Evolutionary conservation across 2,888 invertebrate genomes (phyloP), one percentile per base, ranked within the genome.

Genomic region (Xylophagus ater): DNA sequence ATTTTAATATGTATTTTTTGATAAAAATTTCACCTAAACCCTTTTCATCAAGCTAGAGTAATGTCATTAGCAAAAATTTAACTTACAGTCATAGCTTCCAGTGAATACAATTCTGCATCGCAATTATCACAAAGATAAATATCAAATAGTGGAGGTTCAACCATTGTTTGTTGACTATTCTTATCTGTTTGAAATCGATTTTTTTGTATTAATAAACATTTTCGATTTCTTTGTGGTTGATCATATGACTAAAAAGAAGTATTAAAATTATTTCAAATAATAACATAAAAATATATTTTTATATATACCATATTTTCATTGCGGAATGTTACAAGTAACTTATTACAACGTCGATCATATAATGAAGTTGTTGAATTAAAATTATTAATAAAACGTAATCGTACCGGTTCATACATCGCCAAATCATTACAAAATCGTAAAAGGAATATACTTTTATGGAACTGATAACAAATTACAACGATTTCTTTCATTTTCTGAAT

Each of bases 51-150:
- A n/a, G n/a, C n/a, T n/a, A n/a, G n/a, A n/a, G n/a, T n/a, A n/a
- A n/a, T n/a, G n/a, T n/a, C n/a, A n/a, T n/a, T n/a, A n/a, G n/a
- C n/a, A n/a, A n/a, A 37, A 34, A 26, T 19, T 10, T 25, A 24
- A 43, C 45, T 55, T 62, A 73, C 73, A 66, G 68, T 63, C 54
- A 71, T 71, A 49, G 72, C 68, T 46, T 66, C 62, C 34, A 67
- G 59, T 33, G 71, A 69, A 47, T 78, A 73, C 56, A 81, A 73
- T 59, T 80, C 80, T 42, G 77, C 78, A 60, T 81, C 82, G 59
- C 81, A 81, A 55, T 74, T 76, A 55, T 81, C 82, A 61, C 81
- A 81, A 34, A 81, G 65, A 60, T 79, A 81, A 52, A 81, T 80
- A 54, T 81, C 79, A 46, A 74, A 69, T 13, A 61, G 60, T 4